phyloP scores from a whole-genome alignment of 2,113 vertebrate species.

The Amphiprion ocellaris region DNA sequence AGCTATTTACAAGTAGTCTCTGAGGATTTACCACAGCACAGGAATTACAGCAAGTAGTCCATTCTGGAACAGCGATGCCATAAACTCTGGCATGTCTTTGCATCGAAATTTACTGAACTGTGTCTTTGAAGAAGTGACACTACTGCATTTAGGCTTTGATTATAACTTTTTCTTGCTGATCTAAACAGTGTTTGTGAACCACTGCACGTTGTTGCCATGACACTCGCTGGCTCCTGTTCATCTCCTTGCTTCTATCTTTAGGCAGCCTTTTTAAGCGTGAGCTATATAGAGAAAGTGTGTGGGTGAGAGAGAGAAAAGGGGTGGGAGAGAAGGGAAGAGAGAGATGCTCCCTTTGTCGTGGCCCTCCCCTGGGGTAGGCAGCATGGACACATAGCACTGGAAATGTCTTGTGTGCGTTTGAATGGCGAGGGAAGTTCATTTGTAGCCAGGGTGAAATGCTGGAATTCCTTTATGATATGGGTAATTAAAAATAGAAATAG shows the following conservation, averaged over 20 bases:
- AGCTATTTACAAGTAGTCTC: slow-evolving; percentile 27
- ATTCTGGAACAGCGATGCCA: slow-evolving; percentile 27
- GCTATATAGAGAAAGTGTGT: slow-evolving; percentile 82
- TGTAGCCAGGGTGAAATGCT: background rate
- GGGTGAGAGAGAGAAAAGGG: slow-evolving; percentile 77
- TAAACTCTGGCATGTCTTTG: slow-evolving; percentile 26
- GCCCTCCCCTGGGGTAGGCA: slow-evolving; percentile 63
- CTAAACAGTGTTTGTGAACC: slow-evolving; percentile 77
- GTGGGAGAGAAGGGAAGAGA: slow-evolving; percentile 69
- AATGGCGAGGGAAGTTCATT: slow-evolving; percentile 40
- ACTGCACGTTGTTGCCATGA: slow-evolving; percentile 80
- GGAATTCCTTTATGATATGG: background rate
- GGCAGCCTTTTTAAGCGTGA: slow-evolving; percentile 81
- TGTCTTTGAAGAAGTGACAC: slow-evolving; percentile 54
- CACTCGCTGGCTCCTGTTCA: slow-evolving; percentile 79
- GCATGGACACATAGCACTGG: slow-evolving; percentile 54
- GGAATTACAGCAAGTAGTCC: slow-evolving; percentile 16
- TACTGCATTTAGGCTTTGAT: slow-evolving; percentile 55
- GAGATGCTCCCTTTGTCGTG: slow-evolving; percentile 74
- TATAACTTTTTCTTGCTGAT: slow-evolving; percentile 56
- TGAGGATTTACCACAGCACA: slow-evolving; percentile 28
- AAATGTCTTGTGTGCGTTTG: slow-evolving; percentile 49
- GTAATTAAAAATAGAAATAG: background rate
- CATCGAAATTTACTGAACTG: slow-evolving; percentile 39
- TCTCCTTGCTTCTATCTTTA: slow-evolving; percentile 84